phyloP scores from a whole-genome alignment of 2,113 vertebrate genomes.

The Petaurus breviceps region DNA sequence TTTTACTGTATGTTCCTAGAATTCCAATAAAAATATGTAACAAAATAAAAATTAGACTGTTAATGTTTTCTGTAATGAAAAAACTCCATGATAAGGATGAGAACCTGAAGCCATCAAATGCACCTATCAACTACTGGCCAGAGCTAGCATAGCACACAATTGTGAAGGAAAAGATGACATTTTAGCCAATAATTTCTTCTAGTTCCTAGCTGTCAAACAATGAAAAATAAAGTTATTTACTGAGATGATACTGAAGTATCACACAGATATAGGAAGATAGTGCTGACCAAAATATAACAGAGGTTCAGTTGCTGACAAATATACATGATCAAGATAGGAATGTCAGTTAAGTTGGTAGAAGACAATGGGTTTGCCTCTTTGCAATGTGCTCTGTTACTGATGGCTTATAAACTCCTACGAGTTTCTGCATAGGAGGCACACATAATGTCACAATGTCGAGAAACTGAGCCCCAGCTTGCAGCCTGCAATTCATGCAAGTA shows the following conservation, averaged over 20 bases:
- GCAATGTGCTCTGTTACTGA: background rate
- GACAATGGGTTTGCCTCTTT: background rate
- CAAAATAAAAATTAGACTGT: background rate
- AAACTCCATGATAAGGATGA: background rate
- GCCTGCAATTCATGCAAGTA: background rate
- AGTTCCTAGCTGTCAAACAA: slow-evolving; percentile 23
- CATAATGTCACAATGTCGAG: background rate
- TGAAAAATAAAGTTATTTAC: background rate
- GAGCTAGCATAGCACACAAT: background rate
- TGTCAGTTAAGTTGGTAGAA: background rate
- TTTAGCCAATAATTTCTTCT: background rate
- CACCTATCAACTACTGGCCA: background rate
- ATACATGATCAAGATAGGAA: background rate
- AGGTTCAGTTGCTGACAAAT: background rate
- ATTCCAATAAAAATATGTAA: slow-evolving; percentile 39
- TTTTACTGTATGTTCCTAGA: background rate
- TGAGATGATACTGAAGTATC: background rate
- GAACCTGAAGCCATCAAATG: background rate
- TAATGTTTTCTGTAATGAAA: slow-evolving; percentile 13
- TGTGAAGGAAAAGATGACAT: background rate
- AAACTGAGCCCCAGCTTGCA: background rate
- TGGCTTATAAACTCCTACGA: background rate
- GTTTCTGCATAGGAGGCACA: background rate
- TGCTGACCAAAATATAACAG: background rate
- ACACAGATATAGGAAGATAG: background rate